Base-by-base conservation (phyloP, 1,140 invertebrate species). In the Drosophila ananassae region DNA sequence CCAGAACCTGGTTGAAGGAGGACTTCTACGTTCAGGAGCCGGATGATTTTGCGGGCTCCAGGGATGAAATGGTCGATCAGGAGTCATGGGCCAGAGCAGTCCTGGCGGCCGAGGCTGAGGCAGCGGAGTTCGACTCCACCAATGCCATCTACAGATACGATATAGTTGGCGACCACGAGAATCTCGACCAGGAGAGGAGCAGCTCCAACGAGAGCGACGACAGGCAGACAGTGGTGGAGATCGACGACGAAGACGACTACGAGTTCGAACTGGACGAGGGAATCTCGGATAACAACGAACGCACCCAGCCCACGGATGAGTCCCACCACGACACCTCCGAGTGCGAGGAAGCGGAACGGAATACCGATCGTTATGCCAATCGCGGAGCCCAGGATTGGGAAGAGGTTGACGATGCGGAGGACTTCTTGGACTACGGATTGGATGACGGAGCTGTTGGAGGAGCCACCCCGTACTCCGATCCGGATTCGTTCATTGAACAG, bases 311-410 rank as follows among this genome's bases (percentile, higher is more conserved):
- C 7, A 89, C 90, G 1, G 90, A 91, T 37, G 90, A 91, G 21
- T 91, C 90, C 0, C 90, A 91, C 56, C 90, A 91, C 46, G 90
- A 91, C 24, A 85, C 85, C 0, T 91, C 90, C 2, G 90, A 91
- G 55, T 91, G 90, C 46, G 90, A 91, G 39, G 90, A 91, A 58
- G 90, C 90, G 10, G 90, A 91, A 13, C 73, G 90, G 2, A 91
- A 91, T 66, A 77, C 77, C 0, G 90, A 91, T 80, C 81, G 79
- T 8, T 91, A 91, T 74, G 90, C 77, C 0, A 83, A 81, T 61
- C 64, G 81, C 0, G 76, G 68, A 1, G 90, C 89, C 10, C 77
- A 87, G 44, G 90, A 91, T 39, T 91, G 90, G 90, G 75, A 80
- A 24, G 85, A 90, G n/a, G 63, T 79, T 0, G 85, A 90, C 3